These are phyloP conservation scores for Blomia tropicalis DNA, from an alignment of 2,888 invertebrate genomes.

Conservation along the genomic window DNA sequence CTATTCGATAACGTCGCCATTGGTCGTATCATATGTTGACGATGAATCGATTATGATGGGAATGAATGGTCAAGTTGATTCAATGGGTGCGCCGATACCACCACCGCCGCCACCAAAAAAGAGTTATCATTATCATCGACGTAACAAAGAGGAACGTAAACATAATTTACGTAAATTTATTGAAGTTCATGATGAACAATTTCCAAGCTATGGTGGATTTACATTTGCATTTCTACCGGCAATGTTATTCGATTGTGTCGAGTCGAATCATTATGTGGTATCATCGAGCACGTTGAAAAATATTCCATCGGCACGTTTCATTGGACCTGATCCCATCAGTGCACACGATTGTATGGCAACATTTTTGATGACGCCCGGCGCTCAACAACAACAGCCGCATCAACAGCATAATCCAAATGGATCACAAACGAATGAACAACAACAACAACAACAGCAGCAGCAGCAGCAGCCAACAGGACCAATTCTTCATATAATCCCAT, in stretches of 20 bases:
- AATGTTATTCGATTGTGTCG: not conserved
- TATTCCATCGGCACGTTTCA: not conserved
- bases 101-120: too few relatives aligned
- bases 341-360: not conserved
- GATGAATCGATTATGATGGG: too few relatives aligned
- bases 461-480: too few relatives aligned
- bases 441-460: too few relatives aligned
- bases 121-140: too few relatives aligned
- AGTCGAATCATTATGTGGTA: conserved; percentile 1
- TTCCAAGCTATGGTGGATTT: not conserved
- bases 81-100: not conserved
- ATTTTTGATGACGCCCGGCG: not conserved
- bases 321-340: not conserved
- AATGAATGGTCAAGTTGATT: not conserved
- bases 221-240: not conserved
- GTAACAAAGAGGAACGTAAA: not conserved
- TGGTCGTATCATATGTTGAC: not conserved
- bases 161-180: not conserved
- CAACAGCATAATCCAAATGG: too few relatives aligned
- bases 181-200: not conserved
- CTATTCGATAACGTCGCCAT: not conserved
- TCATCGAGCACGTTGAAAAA: not conserved
- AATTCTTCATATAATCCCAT: not conserved
- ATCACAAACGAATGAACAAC: not conserved
- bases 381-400: not conserved